Conservation (phyloP, 2,113 vertebrate genomes). For the Pelvicachromis taeniatus region DNA sequence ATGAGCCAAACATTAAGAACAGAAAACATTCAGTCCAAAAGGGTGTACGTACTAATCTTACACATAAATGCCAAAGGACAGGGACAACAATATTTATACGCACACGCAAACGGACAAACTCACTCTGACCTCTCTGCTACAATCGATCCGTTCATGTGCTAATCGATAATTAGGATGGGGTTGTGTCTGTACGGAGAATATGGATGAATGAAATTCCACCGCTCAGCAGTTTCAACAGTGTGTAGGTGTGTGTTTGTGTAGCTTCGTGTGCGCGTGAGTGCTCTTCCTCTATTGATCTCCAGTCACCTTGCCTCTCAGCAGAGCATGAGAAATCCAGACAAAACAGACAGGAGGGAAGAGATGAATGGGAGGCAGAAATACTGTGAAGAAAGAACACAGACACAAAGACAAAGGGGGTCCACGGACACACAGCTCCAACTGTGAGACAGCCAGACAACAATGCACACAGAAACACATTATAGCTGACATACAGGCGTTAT, state of each 20-base stretch:
- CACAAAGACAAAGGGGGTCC: neutral
- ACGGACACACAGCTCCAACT: neutral
- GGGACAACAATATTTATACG: neutral
- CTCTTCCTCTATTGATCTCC: conserved; percentile 53
- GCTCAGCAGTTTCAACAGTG: conserved; percentile 56
- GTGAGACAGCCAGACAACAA: neutral
- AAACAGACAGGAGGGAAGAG: conserved; percentile 32
- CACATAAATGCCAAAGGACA: neutral
- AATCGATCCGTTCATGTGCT: conserved; percentile 10
- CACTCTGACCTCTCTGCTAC: conserved; percentile 21
- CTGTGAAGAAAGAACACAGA: neutral
- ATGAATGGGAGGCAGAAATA: conserved; percentile 28
- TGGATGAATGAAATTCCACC: conserved; percentile 60
- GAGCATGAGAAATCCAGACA: conserved; percentile 32
- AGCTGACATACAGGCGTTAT: neutral
- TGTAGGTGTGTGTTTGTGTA: neutral
- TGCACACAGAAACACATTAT: neutral
- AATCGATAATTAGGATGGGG: conserved; percentile 54
- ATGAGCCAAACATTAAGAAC: neutral
- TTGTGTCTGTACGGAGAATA: conserved; percentile 51
- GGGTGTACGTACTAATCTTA: neutral
- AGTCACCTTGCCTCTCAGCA: conserved; percentile 30
- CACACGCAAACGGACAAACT: neutral
- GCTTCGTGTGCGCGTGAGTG: conserved; percentile 13
- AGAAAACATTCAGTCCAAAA: neutral